Conservation (phyloP, 2,797 vertebrate species). For the Phoeniculus purpureus region DNA sequence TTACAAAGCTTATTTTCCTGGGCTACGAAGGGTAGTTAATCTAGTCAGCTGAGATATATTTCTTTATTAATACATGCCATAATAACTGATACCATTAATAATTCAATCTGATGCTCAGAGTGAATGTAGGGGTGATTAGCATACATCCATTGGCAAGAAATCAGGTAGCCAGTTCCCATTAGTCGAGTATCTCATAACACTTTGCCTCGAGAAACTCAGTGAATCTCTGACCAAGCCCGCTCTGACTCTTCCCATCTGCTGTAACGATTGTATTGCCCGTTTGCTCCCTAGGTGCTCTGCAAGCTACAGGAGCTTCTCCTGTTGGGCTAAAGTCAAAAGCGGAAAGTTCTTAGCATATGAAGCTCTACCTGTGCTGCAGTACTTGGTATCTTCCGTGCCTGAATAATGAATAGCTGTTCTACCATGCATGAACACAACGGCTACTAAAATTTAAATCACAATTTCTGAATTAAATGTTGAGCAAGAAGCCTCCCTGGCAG, state of each 20-base stretch:
- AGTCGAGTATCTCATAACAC: not conserved
- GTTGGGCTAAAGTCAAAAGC: not conserved
- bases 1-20: not conserved
- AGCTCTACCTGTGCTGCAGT: not conserved
- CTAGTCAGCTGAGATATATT: not conserved
- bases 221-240: not conserved
- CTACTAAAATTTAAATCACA: not conserved
- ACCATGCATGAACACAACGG: not conserved
- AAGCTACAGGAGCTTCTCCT: not conserved
- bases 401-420: not conserved
- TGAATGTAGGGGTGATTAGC: not conserved
- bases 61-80: not conserved
- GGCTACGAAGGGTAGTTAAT: not conserved
- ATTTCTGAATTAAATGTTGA: not conserved
- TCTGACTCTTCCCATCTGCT: not conserved
- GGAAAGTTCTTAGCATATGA: not conserved
- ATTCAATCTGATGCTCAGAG: not conserved
- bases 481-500: not conserved
- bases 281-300: not conserved
- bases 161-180: not conserved
- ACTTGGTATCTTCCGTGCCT: not conserved
- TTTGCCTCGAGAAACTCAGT: not conserved
- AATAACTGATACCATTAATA: not conserved
- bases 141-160: not conserved
- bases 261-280: accelerated